phyloP scores from a whole-genome alignment of 2,797 vertebrate species.

The Amazonetta brasiliensis region DNA sequence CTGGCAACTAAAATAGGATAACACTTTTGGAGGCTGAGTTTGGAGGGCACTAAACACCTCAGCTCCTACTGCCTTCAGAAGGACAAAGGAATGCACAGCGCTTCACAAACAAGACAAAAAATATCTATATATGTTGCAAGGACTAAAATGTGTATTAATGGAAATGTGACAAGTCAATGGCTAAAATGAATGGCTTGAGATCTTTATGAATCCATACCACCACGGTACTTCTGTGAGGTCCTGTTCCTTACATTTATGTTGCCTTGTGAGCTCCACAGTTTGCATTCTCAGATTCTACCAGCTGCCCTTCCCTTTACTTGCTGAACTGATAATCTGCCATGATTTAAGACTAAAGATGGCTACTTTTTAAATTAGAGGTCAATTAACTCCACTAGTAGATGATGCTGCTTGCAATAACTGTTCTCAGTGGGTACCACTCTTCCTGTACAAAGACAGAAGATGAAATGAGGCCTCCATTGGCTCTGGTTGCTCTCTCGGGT shows the following conservation, averaged over 20 bases:
- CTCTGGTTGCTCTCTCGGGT: slow-evolving; percentile 21
- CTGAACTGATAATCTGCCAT: neutral
- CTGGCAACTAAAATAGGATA: neutral
- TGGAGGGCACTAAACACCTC: neutral
- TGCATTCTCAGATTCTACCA: neutral
- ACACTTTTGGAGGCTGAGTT: neutral
- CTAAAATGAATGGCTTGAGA: neutral
- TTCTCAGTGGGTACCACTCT: slow-evolving; percentile 37
- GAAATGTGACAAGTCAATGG: neutral
- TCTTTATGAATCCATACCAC: neutral
- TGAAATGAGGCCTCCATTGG: neutral
- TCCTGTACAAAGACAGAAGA: slow-evolving; percentile 26
- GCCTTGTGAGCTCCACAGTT: neutral
- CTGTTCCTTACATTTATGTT: neutral
- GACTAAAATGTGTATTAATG: neutral
- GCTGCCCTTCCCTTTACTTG: neutral
- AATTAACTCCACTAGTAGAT: slow-evolving; percentile 49
- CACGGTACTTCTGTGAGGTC: neutral
- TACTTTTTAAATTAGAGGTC: slow-evolving; percentile 56
- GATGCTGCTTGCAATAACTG: slow-evolving; percentile 17
- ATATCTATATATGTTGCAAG: neutral
- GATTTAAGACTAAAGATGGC: slow-evolving; percentile 33
- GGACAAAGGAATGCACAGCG: neutral
- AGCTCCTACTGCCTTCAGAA: neutral
- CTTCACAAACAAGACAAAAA: neutral